Base-by-base conservation (phyloP, 2,888 invertebrate genomes). In the Habrosyne pyritoides region DNA sequence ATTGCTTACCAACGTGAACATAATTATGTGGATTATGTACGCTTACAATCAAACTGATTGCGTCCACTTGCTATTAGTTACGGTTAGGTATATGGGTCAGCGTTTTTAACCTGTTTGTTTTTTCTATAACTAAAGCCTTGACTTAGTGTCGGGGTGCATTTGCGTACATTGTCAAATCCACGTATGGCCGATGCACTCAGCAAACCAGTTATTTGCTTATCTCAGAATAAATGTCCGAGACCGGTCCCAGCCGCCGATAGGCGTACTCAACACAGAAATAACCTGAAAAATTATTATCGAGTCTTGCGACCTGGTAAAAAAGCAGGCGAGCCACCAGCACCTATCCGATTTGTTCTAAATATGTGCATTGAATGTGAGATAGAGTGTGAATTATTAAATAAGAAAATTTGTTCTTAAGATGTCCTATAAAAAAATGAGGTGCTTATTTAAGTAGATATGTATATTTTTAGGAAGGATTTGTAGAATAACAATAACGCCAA, bases 171-270 rank as follows among this genome's bases (percentile, higher is more conserved):
- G 79, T 79, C 80, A 82, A 83, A 83, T 72, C 69, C 66, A 60
- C 66, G 64, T 54, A 63, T 73, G 79, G 73, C 61, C 76, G 75
- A 67, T 71, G 78, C 77, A 71, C 79, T 72, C 69, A 54, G 64
- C 69, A 75, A 87, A 88, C 89, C 79, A 64, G 87, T 88, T 87
- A 63, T 65, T 69, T 61, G 66, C 67, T 78, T 79, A 81, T 83
- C 78, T 75, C 68, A 64, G 68, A 74, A 77, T 42, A 42, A 42
- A 42, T 18, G 36, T 81, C 76, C 68, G 55, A 73, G 75, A 87
- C 87, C 83, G 82, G 86, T 88, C 81, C 53, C 57, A 57, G 68
- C 57, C 69, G 71, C 60, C 69, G 64, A 66, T 73, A 72, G 71
- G 68, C 63, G 61, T 70, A 63, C 67, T 63, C 66, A 70, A 66